Evolutionary conservation across 2,113 vertebrate genomes (phyloP), one percentile per base, ranked within the genome.

Genomic region (Prinia subflava): DNA sequence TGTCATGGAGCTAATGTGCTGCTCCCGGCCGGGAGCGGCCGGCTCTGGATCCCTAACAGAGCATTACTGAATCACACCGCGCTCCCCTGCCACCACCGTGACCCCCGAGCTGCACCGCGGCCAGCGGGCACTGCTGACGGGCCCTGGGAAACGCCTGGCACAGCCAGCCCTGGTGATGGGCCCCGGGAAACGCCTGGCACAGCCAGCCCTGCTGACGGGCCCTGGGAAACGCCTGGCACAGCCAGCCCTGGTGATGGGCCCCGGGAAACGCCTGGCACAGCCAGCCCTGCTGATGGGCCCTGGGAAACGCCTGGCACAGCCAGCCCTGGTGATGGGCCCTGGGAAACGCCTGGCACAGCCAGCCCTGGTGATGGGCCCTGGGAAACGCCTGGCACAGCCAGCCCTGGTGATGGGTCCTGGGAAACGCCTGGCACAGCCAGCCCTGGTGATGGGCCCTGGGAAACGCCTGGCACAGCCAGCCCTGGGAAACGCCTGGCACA

Each of bases 101-200:
- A 35, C 15, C 74, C 46, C 55, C 0, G 0, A 35, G 83, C 35
- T 46, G 86, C 56, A 64, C 17, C 19, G 37, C 63, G 0, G 0
- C 55, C 50, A 39, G 22, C 30, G 4, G 24, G 24, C 31, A 14
- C 2, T 53, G 60, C 2, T 3, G 17, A 42, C 18, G 76, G 39
- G 76, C 31, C 30, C 31, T 22, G 37, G 28, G 35, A 3, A 3
- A 15, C 1, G n/a, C 42, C 42, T 10, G 53, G 53, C 33, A 47
- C 7, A 1, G 52, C 6, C 9, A 11, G 19, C 7, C 2, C 2
- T 53, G 60, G 2, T 3, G 17, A 42, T 22, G 76, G 39, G 76
- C 31, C 30, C 31, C 18, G 37, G 28, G 35, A 3, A 3, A 15
- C 1, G n/a, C 42, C 42, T 10, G 53, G 53, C 33, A 47, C 7